phyloP scores from a whole-genome alignment of 1,140 invertebrate genomes.

The Coenobita brevimanus region DNA sequence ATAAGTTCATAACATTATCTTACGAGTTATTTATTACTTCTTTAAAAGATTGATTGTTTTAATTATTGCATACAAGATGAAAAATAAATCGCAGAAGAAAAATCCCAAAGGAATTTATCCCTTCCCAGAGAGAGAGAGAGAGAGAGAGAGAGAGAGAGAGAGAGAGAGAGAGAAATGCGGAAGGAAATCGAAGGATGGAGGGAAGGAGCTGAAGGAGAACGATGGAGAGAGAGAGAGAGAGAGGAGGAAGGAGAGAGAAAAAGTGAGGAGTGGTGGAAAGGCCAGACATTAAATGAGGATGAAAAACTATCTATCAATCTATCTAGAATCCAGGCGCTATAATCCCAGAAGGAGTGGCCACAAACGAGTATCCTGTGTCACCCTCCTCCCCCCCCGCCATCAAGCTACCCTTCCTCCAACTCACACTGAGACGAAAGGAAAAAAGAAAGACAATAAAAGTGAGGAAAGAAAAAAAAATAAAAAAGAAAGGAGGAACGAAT shows the following conservation, averaged over 20 bases:
- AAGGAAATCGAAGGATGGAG: not conserved
- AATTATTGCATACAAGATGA: not conserved
- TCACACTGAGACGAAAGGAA: not conserved
- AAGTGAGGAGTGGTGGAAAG: too few relatives aligned
- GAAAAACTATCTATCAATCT: too few relatives aligned
- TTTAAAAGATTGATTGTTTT: too few relatives aligned
- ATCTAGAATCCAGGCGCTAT: too few relatives aligned
- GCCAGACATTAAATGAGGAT: too few relatives aligned
- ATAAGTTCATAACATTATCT: too few relatives aligned
- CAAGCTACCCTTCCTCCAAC: not conserved
- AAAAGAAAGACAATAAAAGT: not conserved
- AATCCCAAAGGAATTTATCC: too few relatives aligned
- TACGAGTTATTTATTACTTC: too few relatives aligned
- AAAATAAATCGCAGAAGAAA: not conserved
- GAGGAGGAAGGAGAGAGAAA: too few relatives aligned
- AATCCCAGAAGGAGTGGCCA: not conserved
- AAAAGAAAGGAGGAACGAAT: too few relatives aligned
- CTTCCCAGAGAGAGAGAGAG: constrained; percentile 32
- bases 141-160: constrained; percentile 6
- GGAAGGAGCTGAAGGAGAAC: not conserved
- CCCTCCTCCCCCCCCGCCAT: too few relatives aligned
- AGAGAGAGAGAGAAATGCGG: not conserved
- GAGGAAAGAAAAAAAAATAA: too few relatives aligned
- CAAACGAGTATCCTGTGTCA: not conserved
- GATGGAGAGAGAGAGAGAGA: not conserved